A percentile compares a stretch with the other conserved stretches of the same genome.
Conservation (phyloP, 1,140 invertebrate species). For the Pogonomyrmex californicus region DNA sequence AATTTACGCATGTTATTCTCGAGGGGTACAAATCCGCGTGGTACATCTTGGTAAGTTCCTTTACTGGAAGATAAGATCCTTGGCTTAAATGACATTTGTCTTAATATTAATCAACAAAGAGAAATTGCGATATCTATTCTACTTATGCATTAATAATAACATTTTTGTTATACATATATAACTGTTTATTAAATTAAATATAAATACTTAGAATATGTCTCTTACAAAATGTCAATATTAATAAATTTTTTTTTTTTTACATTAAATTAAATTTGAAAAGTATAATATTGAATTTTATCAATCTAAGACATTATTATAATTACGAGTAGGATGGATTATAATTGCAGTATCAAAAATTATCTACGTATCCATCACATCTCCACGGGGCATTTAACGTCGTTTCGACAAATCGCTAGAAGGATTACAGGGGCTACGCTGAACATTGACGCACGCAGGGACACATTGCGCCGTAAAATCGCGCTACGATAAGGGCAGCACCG, state of each 20-base stretch:
- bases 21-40: neutral
- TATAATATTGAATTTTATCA: neutral
- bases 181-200: conserved; percentile 12
- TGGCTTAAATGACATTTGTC: neutral
- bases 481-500: conserved; percentile 66
- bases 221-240: neutral
- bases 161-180: neutral
- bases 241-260: conserved; percentile 4
- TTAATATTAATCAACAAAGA: neutral
- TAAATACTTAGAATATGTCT: neutral
- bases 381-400: neutral
- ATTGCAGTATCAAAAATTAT: conserved; percentile 6
- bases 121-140: neutral
- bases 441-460: neutral
- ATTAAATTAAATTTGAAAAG: neutral
- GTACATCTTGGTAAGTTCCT: conserved; percentile 1
- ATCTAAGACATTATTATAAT: neutral
- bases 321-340: neutral
- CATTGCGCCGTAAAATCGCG: conserved; percentile 36
- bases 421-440: neutral
- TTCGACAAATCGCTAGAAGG: conserved; percentile 25
- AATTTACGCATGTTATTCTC: conserved; percentile 47
- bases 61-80: neutral
- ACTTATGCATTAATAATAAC: neutral
- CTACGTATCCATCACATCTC: neutral